Evolutionary conservation across 2,113 vertebrate genomes (phyloP).

Genomic region (Triplophysa tibetana): DNA sequence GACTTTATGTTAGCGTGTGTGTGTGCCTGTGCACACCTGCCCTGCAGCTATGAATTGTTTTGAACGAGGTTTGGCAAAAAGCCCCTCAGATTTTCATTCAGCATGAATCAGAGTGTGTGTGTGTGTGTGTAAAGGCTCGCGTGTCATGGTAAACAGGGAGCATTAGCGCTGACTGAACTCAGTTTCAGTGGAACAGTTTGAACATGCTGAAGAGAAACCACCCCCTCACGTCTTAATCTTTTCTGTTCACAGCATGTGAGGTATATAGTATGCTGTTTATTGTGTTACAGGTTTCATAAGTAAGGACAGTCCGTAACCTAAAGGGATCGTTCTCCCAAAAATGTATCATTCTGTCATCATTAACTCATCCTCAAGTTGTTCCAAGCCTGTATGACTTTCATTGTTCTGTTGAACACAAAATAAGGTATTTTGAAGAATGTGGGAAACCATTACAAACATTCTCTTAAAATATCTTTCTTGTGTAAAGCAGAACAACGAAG

Average conservation of each 20-base stretch:
- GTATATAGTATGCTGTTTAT: background rate
- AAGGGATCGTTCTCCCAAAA: background rate
- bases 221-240: background rate
- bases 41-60: constrained; percentile 17
- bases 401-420: too few species aligned
- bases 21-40: constrained; percentile 1
- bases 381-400: too few species aligned
- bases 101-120: constrained; percentile 15
- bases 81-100: constrained; percentile 1
- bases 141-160: background rate
- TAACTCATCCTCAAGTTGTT: too few species aligned
- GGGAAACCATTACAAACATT: too few species aligned
- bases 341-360: too few species aligned
- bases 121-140: background rate
- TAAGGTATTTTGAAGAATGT: too few species aligned
- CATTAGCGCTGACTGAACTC: constrained; percentile 1
- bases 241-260: background rate
- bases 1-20: constrained; percentile 10
- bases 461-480: too few species aligned
- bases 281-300: background rate
- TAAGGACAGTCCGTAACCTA: background rate
- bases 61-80: constrained; percentile 16
- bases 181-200: constrained; percentile 19
- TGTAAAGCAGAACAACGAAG: too few species aligned
- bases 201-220: constrained; percentile 28